Base-by-base conservation (phyloP, 2,113 vertebrate species). In the Illadopsis cleaveri region DNA sequence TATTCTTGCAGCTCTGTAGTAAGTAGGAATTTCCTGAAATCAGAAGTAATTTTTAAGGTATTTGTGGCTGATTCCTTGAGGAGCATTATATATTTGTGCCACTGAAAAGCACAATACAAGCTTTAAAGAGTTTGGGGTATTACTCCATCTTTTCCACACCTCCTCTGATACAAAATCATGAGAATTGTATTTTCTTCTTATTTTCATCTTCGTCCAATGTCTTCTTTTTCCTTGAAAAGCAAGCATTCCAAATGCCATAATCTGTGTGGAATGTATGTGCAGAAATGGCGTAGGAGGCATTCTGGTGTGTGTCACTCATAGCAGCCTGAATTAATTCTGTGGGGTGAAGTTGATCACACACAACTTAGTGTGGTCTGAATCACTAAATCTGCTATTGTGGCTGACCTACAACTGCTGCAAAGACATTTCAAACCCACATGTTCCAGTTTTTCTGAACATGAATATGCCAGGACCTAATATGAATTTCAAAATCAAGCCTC, bases 401-500 rank as follows among this genome's bases (percentile, higher is more conserved):
- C 75, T 93, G 91, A 53, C 70, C 73, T 48, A 31, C 66, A 61
- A 23, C 42, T 65, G 10, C 8, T 85, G 86, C 78, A 85, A 48
- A 61, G 84, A n/a, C 61, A 80, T 93, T 96, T 91, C 84, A 70
- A 96, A 62, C 94, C 87, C 42, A 93, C 42, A 2, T 69, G 50
- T 33, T 66, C 86, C 33, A 35, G 44, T 82, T 92, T 78, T 53
- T 50, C 45, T 1, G 2, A 53, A 38, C 23, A 17, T 62, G 50
- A 94, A 58, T 70, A 77, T 66, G n/a, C 35, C 30, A 53, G 33
- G 45, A 47, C 21, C 50, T 72, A 50, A 91, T 80, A 54, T 4
- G 70, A 94, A 88, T 93, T 93, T 91, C 84, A 93, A 82, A 96
- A 91, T 35, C 75, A 48, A 72, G 30, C 58, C 18, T 86, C 45